phyloP scores from a whole-genome alignment of 2,888 invertebrate species.

The Strigamia crassipes region DNA sequence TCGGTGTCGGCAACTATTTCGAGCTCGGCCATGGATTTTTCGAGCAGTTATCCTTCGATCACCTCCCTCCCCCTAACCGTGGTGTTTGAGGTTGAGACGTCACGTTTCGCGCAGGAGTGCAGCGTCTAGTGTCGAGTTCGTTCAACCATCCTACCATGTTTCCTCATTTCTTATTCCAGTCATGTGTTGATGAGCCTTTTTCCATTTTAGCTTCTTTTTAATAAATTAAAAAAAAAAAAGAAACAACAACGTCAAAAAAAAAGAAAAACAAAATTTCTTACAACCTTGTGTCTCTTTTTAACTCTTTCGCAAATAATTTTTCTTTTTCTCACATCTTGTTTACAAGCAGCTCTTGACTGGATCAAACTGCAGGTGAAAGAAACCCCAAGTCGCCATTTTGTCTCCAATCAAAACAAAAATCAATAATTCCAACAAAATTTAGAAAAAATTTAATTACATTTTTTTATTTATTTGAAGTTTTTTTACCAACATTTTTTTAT shows the following conservation, averaged over 20 bases:
- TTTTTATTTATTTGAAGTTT: too few species aligned
- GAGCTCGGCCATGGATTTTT: constrained; percentile 42
- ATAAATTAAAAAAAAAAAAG: background rate
- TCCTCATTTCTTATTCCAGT: constrained; percentile 20
- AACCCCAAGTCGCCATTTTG: too few species aligned
- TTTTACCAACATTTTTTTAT: too few species aligned
- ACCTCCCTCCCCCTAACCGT: background rate
- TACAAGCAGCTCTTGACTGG: background rate
- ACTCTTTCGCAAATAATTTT: background rate
- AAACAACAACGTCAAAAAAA: too few species aligned
- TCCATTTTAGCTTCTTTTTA: background rate
- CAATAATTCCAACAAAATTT: too few species aligned
- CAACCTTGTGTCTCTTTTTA: constrained; percentile 25
- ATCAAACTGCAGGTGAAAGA: constrained; percentile 20
- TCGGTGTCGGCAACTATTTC: constrained; percentile 39
- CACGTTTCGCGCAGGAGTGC: constrained; percentile 12
- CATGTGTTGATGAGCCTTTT: constrained; percentile 5
- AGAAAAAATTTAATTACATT: too few species aligned
- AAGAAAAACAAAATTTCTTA: background rate
- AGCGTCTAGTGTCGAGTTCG: constrained; percentile 37
- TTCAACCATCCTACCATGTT: constrained; percentile 35
- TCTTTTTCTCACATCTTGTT: background rate
- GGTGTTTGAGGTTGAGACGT: constrained; percentile 29
- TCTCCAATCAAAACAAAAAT: too few species aligned
- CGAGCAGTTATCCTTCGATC: constrained; percentile 32